Base-by-base conservation (phyloP, 2,888 invertebrate species). In the Ligdia adustata region DNA sequence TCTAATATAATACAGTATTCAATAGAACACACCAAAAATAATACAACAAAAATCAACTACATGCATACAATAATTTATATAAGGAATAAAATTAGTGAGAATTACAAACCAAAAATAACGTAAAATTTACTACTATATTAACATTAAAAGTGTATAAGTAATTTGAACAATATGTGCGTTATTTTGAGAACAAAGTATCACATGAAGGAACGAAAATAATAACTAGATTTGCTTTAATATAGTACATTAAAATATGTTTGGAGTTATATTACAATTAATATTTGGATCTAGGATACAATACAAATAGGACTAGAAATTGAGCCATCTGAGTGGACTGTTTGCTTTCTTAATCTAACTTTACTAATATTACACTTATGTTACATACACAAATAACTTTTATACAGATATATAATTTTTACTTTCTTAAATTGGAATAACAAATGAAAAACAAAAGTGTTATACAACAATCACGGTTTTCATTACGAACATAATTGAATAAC, bases 281-380 rank as follows among this genome's bases (percentile, higher is more conserved):
- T 37, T 37, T 37, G 37, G 26, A 35, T 35, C 14, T 32, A 31
- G 16, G 26, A 42, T 33, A 32, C 6, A 53, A 63, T 42, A 57
- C 58, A 60, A 57, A 57, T 64, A 66, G 70, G 84, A 84, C 84
- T 82, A 84, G 82, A 82, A 66, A 72, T 75, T 81, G 82, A 82
- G 81, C 80, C 70, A 62, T 64, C 48, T 20, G 54, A 64, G 56
- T 69, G 61, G 62, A 58, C 62, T 37, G 35, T 48, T 24, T 27
- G 38, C 37, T 47, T 37, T 9, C 22, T 22, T 22, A 39, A n/a
- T n/a, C 3, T 4, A n/a, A 22, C 7, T 3, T 37, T 40, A 22
- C 31, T 34, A 33, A 50, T 7, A 7, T 37, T 26, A 26, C 13
- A 3, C n/a, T n/a, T 6, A 22, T n/a, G n/a, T n/a, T 22, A 22